Conservation (phyloP, 2,888 invertebrate species). For the Lampropteryx suffumata region DNA sequence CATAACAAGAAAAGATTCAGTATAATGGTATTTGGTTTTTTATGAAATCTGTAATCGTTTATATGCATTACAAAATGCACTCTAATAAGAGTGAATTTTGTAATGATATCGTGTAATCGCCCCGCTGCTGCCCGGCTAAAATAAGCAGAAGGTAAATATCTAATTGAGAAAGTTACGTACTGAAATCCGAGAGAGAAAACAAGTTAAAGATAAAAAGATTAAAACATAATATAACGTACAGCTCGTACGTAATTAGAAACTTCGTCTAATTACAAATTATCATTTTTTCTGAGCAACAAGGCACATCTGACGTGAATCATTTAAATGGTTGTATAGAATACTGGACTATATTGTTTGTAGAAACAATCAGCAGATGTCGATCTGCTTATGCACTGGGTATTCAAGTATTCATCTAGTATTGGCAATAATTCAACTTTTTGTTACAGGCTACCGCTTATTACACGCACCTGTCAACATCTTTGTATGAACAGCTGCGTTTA, state of each 20-base stretch:
- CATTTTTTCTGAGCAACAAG: constrained; percentile 20
- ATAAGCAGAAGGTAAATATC: neutral
- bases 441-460: constrained; percentile 18
- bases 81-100: no score
- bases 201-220: constrained; percentile 22
- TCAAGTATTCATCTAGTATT: constrained; percentile 10
- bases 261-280: constrained; percentile 23
- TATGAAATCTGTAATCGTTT: neutral
- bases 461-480: constrained; percentile 25
- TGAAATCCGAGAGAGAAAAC: constrained; percentile 22
- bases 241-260: constrained; percentile 27
- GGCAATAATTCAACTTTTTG: constrained; percentile 20
- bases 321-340: constrained; percentile 10
- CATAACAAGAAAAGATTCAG: neutral
- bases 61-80: neutral
- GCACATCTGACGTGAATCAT: constrained; percentile 15
- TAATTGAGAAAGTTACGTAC: constrained; percentile 16
- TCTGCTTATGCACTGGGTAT: constrained; percentile 20
- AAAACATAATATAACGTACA: constrained; percentile 21
- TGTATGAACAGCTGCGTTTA: constrained; percentile 28
- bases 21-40: neutral
- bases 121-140: no score
- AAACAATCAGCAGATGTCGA: no score
- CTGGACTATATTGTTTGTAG: constrained; percentile 15
- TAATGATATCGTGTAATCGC: no score